A percentile compares a stretch with the other conserved stretches of the same genome.
Conservation (phyloP, 2,888 invertebrate species). For the Xestia sexstrigata region DNA sequence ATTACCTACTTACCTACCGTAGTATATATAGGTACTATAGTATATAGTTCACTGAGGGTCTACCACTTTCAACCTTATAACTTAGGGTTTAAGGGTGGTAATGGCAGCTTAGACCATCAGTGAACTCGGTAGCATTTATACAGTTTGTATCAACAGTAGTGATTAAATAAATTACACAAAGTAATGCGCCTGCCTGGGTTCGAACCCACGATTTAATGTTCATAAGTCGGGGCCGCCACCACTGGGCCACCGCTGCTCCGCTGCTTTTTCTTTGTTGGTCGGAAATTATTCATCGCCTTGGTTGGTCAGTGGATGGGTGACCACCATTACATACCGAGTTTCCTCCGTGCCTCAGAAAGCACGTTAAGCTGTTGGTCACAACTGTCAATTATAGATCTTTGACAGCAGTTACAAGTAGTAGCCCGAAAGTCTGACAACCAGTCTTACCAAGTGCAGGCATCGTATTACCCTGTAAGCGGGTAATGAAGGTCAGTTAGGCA, state of each 20-base stretch:
- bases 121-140: background rate
- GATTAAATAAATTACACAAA: too few relatives aligned
- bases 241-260: too few relatives aligned
- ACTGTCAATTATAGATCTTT: background rate
- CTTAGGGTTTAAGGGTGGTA: background rate
- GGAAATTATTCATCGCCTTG: too few relatives aligned
- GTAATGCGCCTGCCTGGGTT: too few relatives aligned
- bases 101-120: background rate
- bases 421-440: background rate
- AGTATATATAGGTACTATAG: background rate
- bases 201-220: too few relatives aligned
- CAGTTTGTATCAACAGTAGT: background rate
- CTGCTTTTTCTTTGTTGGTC: too few relatives aligned
- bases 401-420: background rate
- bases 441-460: background rate
- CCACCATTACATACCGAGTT: background rate
- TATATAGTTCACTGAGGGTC: background rate
- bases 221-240: too few relatives aligned
- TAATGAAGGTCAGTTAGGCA: background rate
- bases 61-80: background rate
- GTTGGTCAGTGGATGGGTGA: background rate
- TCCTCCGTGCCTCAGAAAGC: background rate
- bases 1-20: background rate
- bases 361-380: background rate
- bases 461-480: background rate